Evolutionary conservation across 2,888 invertebrate species (phyloP), one percentile per base, ranked within the genome.

Genomic region (Digitonthophagus gazella): DNA sequence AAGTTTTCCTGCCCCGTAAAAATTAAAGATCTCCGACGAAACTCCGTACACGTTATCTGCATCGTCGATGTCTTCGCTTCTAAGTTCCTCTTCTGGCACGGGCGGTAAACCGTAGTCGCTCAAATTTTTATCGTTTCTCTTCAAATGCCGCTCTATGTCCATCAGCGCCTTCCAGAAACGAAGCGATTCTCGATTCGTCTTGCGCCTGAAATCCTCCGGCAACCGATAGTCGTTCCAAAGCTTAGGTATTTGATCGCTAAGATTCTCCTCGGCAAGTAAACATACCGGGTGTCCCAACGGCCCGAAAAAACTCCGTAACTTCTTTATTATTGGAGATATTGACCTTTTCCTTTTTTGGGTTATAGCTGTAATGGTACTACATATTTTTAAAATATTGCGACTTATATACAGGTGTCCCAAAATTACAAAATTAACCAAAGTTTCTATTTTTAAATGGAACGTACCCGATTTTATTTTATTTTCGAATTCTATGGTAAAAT

Each of bases 41-140:
- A 5, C 16, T 8, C 2, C 8, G 63, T 57, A 14, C 15, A 15
- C 2, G 15, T 58, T 16, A 15, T 14, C 18, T 15, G 4, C 3
- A 18, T 63, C 63, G 63, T 2, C 3, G 3, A 16, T 2, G 18
- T 63, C 63, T 18, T 63, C 63, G 63, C n/a, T 14, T 1, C 14
- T 16, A n/a, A 15, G 63, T 63, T 63, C 19, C 20, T 14, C 63
- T 19, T 63, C 63, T 14, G 63, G 57, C n/a, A 57, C n/a, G 63
- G 63, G 16, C n/a, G 63, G 1, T 63, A 63, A 20, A 15, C 20
- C 20, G n/a, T 16, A 63, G 14, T 63, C 63, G 18, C 4, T 20
- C 18, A 63, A 11, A 1, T 1, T 14, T n/a, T 63, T 63, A 63
- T 20, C 63, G 63, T 19, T 20, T 20, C 20, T 11, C 14, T 8